These are phyloP conservation scores for Actinia tenebrosa DNA, from an alignment of 64 coral and sea anemone species.

Conservation along the genomic window DNA sequence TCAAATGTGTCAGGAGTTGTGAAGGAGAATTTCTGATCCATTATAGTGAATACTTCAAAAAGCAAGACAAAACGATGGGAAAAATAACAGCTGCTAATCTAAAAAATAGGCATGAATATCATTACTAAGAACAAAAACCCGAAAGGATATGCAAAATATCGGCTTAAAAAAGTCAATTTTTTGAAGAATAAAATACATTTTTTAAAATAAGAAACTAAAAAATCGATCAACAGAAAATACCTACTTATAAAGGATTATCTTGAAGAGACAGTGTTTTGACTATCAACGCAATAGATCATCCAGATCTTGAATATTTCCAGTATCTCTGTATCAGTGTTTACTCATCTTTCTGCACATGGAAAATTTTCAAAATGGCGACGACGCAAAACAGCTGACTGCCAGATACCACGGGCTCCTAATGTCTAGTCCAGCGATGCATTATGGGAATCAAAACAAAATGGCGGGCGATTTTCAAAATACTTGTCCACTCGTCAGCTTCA, in stretches of 20 bases:
- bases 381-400: not conserved
- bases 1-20: not conserved
- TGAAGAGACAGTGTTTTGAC: not conserved
- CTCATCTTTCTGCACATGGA: not conserved
- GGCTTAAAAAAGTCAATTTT: not conserved
- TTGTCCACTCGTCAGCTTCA: not conserved
- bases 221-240: not conserved
- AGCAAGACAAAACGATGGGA: not conserved
- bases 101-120: not conserved
- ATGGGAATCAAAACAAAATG: constrained; percentile 16
- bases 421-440: not conserved
- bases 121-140: not conserved
- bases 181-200: not conserved
- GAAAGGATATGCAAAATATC: not conserved
- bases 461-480: not conserved
- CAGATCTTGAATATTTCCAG: not conserved
- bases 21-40: not conserved
- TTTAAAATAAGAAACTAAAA: not conserved
- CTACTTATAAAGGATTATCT: not conserved
- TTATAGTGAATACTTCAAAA: not conserved
- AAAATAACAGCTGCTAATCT: not conserved
- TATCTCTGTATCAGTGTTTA: not conserved
- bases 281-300: not conserved
- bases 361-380: constrained; percentile 7
- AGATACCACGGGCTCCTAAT: not conserved